A percentile compares a stretch with the other conserved stretches of the same genome.
Evolutionary conservation across 2,797 vertebrate genomes (phyloP).

Genomic region (Okamejei kenojei): DNA sequence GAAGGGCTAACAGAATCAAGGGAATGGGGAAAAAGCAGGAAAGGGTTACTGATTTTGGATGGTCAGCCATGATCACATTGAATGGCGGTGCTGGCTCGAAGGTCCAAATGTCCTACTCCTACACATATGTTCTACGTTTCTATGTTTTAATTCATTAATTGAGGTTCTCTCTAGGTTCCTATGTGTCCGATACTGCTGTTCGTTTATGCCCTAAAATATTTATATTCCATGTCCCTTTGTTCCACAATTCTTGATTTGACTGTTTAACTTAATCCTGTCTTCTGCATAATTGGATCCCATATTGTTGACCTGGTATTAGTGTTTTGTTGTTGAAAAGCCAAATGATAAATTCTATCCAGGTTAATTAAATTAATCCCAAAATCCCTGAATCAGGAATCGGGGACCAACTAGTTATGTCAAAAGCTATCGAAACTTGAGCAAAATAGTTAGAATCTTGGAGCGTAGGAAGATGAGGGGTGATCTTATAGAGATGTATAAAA

Average conservation of each 20-base stretch:
- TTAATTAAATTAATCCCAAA: background rate
- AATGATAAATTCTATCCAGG: background rate
- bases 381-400: background rate
- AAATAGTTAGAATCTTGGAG: background rate
- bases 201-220: background rate
- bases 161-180: background rate
- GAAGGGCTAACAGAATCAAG: too few species aligned
- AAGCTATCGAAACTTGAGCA: background rate
- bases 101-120: too few species aligned
- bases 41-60: too few species aligned
- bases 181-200: background rate
- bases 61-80: too few species aligned
- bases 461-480: too few species aligned
- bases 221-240: background rate
- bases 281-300: too few species aligned
- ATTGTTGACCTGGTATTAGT: too few species aligned
- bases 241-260: background rate
- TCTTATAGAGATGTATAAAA: too few species aligned
- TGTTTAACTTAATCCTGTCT: background rate
- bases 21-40: too few species aligned
- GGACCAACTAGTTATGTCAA: background rate
- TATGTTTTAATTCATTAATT: background rate
- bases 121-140: too few species aligned
- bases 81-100: too few species aligned
- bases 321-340: background rate